Evolutionary conservation across 2,797 vertebrate genomes (phyloP).

Genomic region (Rhinella marina): DNA sequence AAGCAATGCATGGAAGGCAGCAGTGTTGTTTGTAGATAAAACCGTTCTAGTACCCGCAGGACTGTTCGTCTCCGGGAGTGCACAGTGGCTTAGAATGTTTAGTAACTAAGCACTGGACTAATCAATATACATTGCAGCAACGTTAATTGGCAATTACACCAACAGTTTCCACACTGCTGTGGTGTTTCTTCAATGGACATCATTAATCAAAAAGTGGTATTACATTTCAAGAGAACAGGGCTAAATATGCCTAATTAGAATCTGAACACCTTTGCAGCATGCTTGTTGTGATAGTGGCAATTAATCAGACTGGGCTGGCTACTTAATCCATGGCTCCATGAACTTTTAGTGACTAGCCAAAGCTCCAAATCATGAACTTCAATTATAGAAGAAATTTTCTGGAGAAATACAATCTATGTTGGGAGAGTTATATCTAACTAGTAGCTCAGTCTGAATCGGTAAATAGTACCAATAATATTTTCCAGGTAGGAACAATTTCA

Average conservation of each 20-base stretch:
- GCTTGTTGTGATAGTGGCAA: not conserved
- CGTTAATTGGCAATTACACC: constrained; percentile 57
- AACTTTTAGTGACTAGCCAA: not conserved
- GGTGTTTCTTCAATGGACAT: constrained; percentile 42
- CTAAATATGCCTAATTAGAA: constrained; percentile 44
- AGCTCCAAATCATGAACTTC: not conserved
- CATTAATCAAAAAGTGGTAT: constrained; percentile 49
- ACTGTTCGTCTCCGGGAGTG: constrained; percentile 30
- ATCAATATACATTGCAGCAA: constrained; percentile 50
- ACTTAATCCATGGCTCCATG: not conserved
- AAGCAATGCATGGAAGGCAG: constrained; percentile 39
- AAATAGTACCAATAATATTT: no score
- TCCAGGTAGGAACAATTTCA: no score
- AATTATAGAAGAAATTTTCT: not conserved
- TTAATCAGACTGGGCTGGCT: not conserved
- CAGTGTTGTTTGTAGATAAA: constrained; percentile 42
- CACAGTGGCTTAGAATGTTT: constrained; percentile 36
- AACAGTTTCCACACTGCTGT: constrained; percentile 39
- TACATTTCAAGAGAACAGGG: constrained; percentile 20
- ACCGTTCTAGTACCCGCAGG: constrained; percentile 24
- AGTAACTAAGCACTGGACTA: constrained; percentile 34
- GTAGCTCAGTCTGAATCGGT: not conserved
- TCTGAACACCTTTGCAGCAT: constrained; percentile 9
- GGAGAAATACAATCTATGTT: not conserved
- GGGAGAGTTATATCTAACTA: not conserved